These are phyloP conservation scores for Cylindroiulus punctatus DNA, from an alignment of 2,888 invertebrate genomes.

Conservation along the genomic window DNA sequence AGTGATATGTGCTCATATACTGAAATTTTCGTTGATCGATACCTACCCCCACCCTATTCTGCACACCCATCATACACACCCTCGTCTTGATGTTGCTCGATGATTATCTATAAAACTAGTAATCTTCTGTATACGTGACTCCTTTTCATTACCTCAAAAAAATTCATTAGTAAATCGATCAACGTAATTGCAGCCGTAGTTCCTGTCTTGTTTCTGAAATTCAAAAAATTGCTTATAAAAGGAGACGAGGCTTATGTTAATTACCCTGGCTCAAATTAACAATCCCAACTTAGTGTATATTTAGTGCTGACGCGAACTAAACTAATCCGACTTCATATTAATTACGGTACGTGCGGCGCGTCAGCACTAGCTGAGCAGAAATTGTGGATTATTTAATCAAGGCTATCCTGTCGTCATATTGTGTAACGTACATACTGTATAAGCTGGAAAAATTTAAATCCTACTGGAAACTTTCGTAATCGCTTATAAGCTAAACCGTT, in stretches of 20 bases:
- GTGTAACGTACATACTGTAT: no score
- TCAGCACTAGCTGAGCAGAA: background rate
- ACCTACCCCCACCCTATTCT: background rate
- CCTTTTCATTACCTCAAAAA: conserved; percentile 10
- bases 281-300: background rate
- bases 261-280: background rate
- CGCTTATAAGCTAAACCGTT: no score
- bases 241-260: background rate
- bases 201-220: conserved; percentile 4
- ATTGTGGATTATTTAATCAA: no score
- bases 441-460: no score
- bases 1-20: background rate
- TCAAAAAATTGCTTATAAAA: background rate
- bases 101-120: conserved; percentile 10
- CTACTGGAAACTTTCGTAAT: no score
- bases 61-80: background rate
- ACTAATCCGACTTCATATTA: background rate
- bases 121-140: conserved; percentile 4
- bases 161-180: conserved; percentile 10
- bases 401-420: no score
- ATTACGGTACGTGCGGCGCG: background rate
- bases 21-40: background rate
- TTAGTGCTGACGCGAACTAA: background rate
- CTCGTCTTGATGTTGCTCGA: background rate
- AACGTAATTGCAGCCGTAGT: background rate